These are phyloP conservation scores for Amyelois transitella DNA, from an alignment of 1,140 invertebrate genomes.

Conservation along the genomic window DNA sequence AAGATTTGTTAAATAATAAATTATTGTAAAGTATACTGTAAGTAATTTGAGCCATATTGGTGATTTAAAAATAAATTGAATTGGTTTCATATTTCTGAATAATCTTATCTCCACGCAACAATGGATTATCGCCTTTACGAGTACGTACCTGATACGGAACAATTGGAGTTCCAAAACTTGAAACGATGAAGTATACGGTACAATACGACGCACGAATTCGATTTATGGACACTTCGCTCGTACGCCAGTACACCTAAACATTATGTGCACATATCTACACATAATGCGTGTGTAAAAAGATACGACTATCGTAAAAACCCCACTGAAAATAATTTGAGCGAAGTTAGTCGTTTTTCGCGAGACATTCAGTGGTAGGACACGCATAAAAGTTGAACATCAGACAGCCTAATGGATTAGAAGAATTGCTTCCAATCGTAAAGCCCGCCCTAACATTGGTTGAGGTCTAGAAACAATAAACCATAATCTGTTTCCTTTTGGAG, in stretches of 20 bases:
- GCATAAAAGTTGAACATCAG: constrained; percentile 65
- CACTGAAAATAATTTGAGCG: constrained; percentile 71
- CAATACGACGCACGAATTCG: constrained; percentile 53
- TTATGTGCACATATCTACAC: constrained; percentile 65
- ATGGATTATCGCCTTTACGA: too few relatives aligned
- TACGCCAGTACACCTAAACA: constrained; percentile 56
- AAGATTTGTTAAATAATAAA: too few relatives aligned
- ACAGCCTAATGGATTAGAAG: constrained; percentile 69
- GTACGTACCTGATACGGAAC: too few relatives aligned
- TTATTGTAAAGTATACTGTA: too few relatives aligned
- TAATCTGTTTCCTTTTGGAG: constrained; percentile 33
- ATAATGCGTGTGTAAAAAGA: constrained; percentile 71
- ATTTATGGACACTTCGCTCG: constrained; percentile 56
- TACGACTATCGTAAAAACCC: constrained; percentile 67
- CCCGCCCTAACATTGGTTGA: constrained; percentile 30
- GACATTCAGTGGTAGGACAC: constrained; percentile 61
- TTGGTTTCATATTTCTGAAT: too few relatives aligned
- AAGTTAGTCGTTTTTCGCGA: constrained; percentile 61
- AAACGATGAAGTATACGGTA: constrained; percentile 15
- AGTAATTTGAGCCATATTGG: too few relatives aligned
- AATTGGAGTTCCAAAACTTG: too few relatives aligned
- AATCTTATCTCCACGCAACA: too few relatives aligned
- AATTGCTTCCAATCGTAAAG: constrained; percentile 58
- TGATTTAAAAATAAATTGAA: too few relatives aligned
- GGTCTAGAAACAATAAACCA: constrained; percentile 43